Evolutionary conservation across 2,888 invertebrate genomes (phyloP), one percentile per base, ranked within the genome.

Genomic region (Mimachlamys varia): DNA sequence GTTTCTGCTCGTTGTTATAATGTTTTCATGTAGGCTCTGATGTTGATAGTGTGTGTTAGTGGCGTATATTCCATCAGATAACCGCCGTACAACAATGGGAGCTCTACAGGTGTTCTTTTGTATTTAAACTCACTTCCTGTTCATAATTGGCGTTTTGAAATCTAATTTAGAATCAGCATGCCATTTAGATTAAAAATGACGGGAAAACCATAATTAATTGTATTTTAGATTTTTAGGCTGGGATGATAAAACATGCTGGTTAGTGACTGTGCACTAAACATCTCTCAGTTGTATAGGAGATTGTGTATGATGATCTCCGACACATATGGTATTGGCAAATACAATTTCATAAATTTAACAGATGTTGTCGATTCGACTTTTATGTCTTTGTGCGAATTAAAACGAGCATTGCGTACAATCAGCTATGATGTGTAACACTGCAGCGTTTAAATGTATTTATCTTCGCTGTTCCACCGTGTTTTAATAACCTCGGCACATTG

Each of bases 91-190:
- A 76, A 76, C 76, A 76, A 76, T 76, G 76, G 76, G 27, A 33
- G 33, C 33, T 0, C 33, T 33, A 76, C 76, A 76, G 76, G 76
- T 76, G 76, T 15, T 76, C 76, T 76, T 76, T 76, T 76, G 76
- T 76, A 27, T 76, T 12, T 13, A 2, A 76, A 76, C 7, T 76
- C 76, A 76, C 27, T 76, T 76, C 76, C 76, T 76, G 76, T 76
- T 76, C 76, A 76, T 76, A 76, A 76, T 76, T 76, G 76, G 76
- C 33, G 13, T 76, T 33, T 33, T 33, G 76, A 76, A 76, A 76
- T 76, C 76, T 76, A 76, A 76, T 76, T 76, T 76, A 76, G 76
- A 76, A 76, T 76, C 76, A 27, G 76, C 76, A 76, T 76, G 76
- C 76, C 76, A 76, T 76, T 76, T 76, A 33, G 27, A 76, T 76